phyloP scores from a whole-genome alignment of 2,888 invertebrate genomes.

The Stomorhina lunata region DNA sequence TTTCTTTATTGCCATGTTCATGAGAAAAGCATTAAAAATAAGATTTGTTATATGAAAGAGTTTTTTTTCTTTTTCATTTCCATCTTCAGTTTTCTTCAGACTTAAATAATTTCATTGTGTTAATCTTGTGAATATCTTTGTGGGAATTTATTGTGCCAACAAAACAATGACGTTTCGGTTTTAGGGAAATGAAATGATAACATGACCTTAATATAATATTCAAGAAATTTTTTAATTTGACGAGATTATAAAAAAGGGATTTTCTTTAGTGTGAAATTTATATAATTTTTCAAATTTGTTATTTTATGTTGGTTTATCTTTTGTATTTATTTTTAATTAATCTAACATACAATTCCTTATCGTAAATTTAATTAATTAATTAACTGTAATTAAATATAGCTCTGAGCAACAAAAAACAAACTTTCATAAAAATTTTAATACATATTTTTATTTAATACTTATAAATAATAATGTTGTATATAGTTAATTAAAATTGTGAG shows the following conservation, averaged over 20 bases:
- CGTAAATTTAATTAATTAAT: no score
- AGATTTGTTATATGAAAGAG: neutral
- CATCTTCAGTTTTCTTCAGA: neutral
- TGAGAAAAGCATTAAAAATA: slow-evolving; percentile 23
- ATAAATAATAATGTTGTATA: no score
- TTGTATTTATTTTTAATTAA: no score
- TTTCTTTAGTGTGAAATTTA: neutral
- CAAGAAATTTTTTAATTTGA: neutral
- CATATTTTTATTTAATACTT: no score
- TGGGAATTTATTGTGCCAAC: slow-evolving; percentile 24
- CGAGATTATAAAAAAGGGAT: neutral
- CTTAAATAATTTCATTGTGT: neutral
- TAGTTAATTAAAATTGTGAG: no score
- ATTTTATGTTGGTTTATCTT: no score
- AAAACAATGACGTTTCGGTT: slow-evolving; percentile 12
- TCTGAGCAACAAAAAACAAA: no score
- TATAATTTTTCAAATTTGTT: no score
- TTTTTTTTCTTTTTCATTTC: neutral
- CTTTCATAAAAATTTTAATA: no score
- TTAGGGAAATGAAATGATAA: slow-evolving; percentile 24
- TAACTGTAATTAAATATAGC: no score
- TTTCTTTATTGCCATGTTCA: neutral
- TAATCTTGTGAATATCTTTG: slow-evolving; percentile 22
- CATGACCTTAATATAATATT: slow-evolving; percentile 37
- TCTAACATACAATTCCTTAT: no score